Conservation (phyloP, 30 jellyfish, hydroid and myxozoan species). For the Phacellophora camtschatica region DNA sequence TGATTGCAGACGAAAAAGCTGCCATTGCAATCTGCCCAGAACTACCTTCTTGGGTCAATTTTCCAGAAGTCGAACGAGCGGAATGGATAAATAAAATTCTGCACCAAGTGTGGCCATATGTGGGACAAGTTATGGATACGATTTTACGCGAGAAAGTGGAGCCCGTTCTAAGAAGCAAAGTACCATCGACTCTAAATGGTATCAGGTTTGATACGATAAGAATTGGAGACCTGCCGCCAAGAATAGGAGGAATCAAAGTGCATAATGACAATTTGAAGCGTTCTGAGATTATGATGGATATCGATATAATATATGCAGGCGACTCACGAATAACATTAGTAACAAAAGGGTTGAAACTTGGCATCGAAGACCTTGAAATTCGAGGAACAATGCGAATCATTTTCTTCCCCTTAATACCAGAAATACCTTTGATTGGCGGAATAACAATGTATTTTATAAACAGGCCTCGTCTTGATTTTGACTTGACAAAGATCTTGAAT, state of each 20-base stretch:
- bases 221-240: conserved; percentile 70
- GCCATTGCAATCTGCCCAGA: conserved; percentile 14
- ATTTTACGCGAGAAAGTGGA: conserved; percentile 50
- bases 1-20: conserved; percentile 37
- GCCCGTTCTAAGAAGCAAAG: conserved; percentile 59
- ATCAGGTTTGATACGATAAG: conserved; percentile 60
- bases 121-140: conserved; percentile 37
- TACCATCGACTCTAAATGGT: conserved; percentile 64
- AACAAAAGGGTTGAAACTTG: conserved; percentile 64
- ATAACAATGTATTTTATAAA: conserved; percentile 62
- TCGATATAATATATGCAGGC: conserved; percentile 71
- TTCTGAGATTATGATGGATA: conserved; percentile 57
- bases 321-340: conserved; percentile 59
- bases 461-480: conserved; percentile 62
- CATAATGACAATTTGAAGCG: conserved; percentile 58
- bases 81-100: conserved; percentile 70
- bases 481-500: conserved; percentile 58
- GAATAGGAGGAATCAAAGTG: conserved; percentile 72
- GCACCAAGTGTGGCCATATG: conserved; percentile 74
- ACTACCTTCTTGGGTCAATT: conserved; percentile 74
- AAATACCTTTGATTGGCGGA: conserved; percentile 68
- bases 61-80: conserved; percentile 77
- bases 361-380: conserved; percentile 69
- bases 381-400: conserved; percentile 68
- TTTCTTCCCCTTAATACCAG: conserved; percentile 56